These are phyloP conservation scores for Atethmia centrago DNA, from an alignment of 2,888 invertebrate species.

Conservation along the genomic window DNA sequence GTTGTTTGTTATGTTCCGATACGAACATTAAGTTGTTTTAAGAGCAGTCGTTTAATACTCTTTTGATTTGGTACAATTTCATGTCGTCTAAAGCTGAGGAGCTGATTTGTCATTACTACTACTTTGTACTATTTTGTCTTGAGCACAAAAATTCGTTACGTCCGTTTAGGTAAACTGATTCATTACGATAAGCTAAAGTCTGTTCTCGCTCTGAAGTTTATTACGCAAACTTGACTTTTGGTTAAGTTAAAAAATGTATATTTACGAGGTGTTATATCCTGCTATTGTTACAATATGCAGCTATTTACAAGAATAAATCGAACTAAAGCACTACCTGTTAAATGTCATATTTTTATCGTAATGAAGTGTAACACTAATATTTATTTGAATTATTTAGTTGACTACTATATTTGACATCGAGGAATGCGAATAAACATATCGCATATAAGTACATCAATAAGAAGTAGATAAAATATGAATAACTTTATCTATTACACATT, in stretches of 20 bases:
- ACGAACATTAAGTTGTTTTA: conserved; percentile 58
- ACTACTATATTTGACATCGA: conserved; percentile 30
- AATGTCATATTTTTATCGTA: conserved; percentile 13
- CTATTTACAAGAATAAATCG: conserved; percentile 13
- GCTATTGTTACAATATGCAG: conserved; percentile 23
- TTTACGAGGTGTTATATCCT: conserved; percentile 33
- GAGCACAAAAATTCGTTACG: conserved; percentile 20
- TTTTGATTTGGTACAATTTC: conserved; percentile 42
- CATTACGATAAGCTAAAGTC: conserved; percentile 32
- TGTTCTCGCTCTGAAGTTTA: conserved; percentile 42
- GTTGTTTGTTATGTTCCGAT: conserved; percentile 60
- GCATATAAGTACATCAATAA: conserved; percentile 39
- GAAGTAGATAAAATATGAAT: conserved; percentile 43
- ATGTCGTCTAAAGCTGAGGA: conserved; percentile 11
- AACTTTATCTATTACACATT: conserved; percentile 54
- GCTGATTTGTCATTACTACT: conserved; percentile 21
- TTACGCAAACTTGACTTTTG: conserved; percentile 32
- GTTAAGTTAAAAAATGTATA: conserved; percentile 26
- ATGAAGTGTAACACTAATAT: conserved; percentile 27
- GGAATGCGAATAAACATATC: conserved; percentile 24
- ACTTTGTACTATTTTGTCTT: conserved; percentile 42
- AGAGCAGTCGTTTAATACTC: conserved; percentile 62
- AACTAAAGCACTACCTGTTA: background rate
- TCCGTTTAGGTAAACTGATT: conserved; percentile 37
- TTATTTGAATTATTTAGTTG: conserved; percentile 39